Base-by-base conservation (phyloP, 2,797 vertebrate species). In the Echeneis naucrates region DNA sequence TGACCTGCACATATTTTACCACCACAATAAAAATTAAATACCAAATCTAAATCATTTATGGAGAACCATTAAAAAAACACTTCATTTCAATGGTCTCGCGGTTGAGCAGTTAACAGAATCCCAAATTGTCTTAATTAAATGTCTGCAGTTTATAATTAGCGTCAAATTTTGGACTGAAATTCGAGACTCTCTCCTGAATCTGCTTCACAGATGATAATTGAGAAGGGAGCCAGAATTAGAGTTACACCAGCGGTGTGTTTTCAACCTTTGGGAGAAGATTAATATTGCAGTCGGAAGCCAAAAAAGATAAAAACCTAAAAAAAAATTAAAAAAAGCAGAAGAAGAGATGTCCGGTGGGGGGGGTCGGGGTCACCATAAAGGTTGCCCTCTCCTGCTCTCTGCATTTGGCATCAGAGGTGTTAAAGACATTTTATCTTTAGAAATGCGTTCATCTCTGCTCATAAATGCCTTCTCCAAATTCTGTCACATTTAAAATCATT, bases 201-300 rank as follows among this genome's bases (percentile, higher is more conserved):
- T 85, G 86, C 91, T 75, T 84, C 78, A 69, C 78, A 65, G 19
- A 64, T 62, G 90, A 77, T 87, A 92, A 90, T 8, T 85, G 89
- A 93, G 92, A 89, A 73, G 81, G 69, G 27, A 59, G 70, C 86
- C 83, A 82, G 80, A 89, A 77, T 52, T 87, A 88, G 89, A 86
- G 86, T 80, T 76, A 78, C 84, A 81, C 76, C 59, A 80, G 71
- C 44, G 70, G 52, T 70, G 65, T 63, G 73, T 82, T 81, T 89
- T 78, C 78, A 75, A 51, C 75, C 53, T 58, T 77, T 33, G 69
- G 58, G 64, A 24, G 38, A 58, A 4, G 74, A 63, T 84, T 69
- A 33, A 77, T 81, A 83, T 70, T 40, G 26, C 37, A 32, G 24
- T 45, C 61, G 37, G 35, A 65, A 30, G 62, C n/a, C 72, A 38